Conservation (phyloP, 2,797 vertebrate genomes). For the Anomalospiza imberbis region DNA sequence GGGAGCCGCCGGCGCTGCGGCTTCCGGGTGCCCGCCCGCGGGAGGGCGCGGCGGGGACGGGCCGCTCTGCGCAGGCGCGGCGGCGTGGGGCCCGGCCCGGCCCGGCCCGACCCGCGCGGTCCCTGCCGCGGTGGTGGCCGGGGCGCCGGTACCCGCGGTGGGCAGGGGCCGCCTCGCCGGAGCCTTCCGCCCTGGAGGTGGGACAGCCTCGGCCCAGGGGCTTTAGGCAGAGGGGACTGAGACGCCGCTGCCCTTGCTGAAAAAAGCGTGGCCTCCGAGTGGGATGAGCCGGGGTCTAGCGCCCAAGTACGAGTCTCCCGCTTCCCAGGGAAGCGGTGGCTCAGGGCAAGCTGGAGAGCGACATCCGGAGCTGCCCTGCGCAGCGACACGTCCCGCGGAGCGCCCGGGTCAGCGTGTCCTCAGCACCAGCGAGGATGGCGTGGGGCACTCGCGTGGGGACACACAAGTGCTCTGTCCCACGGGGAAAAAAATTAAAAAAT, state of each 20-base stretch:
- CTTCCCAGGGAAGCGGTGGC: not conserved
- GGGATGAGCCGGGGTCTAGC: not conserved
- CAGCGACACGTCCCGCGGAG: fast-evolving
- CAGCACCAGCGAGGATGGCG: fast-evolving
- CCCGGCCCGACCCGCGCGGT: not conserved
- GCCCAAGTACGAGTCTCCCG: fast-evolving
- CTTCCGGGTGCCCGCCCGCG: conserved; percentile 60
- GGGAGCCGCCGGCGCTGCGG: conserved; percentile 60
- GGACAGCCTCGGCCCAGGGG: too few species aligned
- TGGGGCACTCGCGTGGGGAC: fast-evolving
- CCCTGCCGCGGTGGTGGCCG: fast-evolving
- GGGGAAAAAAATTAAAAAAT: fast-evolving
- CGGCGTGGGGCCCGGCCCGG: not conserved
- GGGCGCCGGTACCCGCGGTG: fast-evolving
- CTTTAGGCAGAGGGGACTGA: not conserved
- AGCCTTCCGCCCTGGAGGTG: fast-evolving
- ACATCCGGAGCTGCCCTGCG: fast-evolving
- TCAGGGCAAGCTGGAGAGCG: not conserved
- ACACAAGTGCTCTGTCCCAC: not conserved
- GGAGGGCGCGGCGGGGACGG: not conserved
- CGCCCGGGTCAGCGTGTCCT: not conserved
- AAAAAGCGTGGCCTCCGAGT: not conserved
- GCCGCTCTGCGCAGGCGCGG: conserved; percentile 36
- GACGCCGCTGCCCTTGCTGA: not conserved
- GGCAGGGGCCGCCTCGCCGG: fast-evolving